Evolutionary conservation across 2,888 invertebrate species (phyloP).

Genomic region (Calliphora vomitoria): DNA sequence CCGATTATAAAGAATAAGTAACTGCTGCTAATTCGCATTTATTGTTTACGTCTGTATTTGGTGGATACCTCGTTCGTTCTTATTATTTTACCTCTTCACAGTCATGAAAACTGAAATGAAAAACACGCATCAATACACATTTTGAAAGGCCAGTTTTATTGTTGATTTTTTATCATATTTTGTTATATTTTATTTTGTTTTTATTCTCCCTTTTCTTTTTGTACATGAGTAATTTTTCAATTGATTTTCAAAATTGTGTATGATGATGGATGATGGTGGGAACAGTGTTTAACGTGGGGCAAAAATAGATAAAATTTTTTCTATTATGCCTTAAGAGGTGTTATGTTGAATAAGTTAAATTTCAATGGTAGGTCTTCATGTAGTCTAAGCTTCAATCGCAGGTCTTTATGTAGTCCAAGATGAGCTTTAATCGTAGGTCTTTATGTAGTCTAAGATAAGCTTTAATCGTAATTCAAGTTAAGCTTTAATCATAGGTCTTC

Average conservation of each 20-base stretch:
- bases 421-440: too few relatives aligned
- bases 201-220: not conserved
- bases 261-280: not conserved
- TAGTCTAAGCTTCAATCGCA: too few relatives aligned
- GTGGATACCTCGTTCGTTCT: conserved; percentile 19
- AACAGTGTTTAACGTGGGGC: not conserved
- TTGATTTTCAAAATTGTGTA: not conserved
- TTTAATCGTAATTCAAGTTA: too few relatives aligned
- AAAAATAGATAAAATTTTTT: not conserved
- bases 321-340: not conserved
- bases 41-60: conserved; percentile 13
- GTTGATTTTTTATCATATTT: conserved; percentile 1
- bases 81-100: not conserved
- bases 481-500: too few relatives aligned
- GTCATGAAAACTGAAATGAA: conserved; percentile 21
- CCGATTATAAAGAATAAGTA: not conserved
- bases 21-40: not conserved
- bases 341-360: not conserved
- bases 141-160: conserved; percentile 48
- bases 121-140: conserved; percentile 54
- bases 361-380: too few relatives aligned
- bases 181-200: not conserved
- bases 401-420: too few relatives aligned
- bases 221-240: not conserved
- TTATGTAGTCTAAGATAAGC: too few relatives aligned